Evolutionary conservation across 1,140 invertebrate species (phyloP).

Genomic region (Bombus fervidus): DNA sequence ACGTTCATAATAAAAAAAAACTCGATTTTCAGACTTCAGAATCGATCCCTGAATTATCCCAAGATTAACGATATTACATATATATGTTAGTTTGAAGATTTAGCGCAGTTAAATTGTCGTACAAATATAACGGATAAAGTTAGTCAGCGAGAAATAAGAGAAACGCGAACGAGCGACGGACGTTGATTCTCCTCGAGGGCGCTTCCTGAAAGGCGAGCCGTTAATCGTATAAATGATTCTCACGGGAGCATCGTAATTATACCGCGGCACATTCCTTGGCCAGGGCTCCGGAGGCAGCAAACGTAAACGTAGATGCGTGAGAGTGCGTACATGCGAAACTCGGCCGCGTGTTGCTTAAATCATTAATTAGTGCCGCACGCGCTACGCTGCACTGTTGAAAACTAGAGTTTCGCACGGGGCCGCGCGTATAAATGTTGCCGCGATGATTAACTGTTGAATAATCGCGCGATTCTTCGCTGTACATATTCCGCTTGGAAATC

Average conservation of each 20-base stretch:
- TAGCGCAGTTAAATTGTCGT: not conserved
- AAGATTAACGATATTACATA: no score
- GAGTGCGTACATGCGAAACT: conserved; percentile 42
- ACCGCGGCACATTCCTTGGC: conserved; percentile 16
- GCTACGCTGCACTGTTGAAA: conserved; percentile 38
- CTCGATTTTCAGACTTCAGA: no score
- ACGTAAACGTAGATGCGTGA: conserved; percentile 51
- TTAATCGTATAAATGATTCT: conserved; percentile 48
- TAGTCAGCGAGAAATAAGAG: conserved; percentile 11
- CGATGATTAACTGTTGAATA: conserved; percentile 27
- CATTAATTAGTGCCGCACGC: conserved; percentile 52
- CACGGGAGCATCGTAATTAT: conserved; percentile 46
- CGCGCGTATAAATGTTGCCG: not conserved
- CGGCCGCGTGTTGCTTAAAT: conserved; percentile 51
- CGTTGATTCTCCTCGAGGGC: conserved; percentile 5
- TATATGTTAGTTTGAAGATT: no score
- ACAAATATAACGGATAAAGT: not conserved
- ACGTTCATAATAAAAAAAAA: no score
- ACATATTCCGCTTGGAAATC: no score
- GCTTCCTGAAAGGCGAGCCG: conserved; percentile 36
- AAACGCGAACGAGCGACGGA: not conserved
- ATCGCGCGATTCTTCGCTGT: not conserved
- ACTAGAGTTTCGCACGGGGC: conserved; percentile 30
- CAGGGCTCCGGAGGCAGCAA: not conserved
- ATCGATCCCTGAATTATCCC: no score